Evolutionary conservation across 1,140 invertebrate genomes (phyloP).

Genomic region (Leptopilina clavipes): DNA sequence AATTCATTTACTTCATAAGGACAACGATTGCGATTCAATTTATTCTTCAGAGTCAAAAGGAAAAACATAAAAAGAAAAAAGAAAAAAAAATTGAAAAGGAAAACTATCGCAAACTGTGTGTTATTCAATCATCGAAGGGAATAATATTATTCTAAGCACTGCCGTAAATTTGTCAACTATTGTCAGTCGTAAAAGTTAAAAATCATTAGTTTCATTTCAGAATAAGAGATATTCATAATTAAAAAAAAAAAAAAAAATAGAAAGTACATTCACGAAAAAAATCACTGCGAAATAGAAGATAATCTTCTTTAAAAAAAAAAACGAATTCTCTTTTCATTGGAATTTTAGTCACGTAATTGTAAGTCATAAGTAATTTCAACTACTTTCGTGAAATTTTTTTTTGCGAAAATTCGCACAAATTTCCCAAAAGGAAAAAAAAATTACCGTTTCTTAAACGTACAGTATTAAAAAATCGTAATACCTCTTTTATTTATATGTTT

Average conservation of each 20-base stretch:
- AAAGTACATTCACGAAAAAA: slow-evolving; percentile 7
- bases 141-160: slow-evolving; percentile 61
- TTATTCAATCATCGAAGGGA: slow-evolving; percentile 12
- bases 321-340: not conserved
- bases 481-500: not conserved
- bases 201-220: slow-evolving; percentile 10
- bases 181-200: not conserved
- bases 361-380: slow-evolving; percentile 39
- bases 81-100: too few species aligned
- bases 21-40: slow-evolving; percentile 26
- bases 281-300: slow-evolving; percentile 1
- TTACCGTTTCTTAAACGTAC: slow-evolving; percentile 37
- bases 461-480: slow-evolving; percentile 32
- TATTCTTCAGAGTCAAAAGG: not conserved
- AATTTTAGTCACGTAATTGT: not conserved
- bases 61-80: too few species aligned
- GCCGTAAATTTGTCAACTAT: slow-evolving; percentile 64
- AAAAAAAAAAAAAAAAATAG: not conserved
- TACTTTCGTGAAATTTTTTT: slow-evolving; percentile 47
- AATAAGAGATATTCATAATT: not conserved
- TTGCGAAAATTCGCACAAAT: slow-evolving; percentile 10
- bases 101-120: not conserved
- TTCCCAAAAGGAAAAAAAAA: slow-evolving; percentile 28
- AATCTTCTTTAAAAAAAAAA: slow-evolving; percentile 3
- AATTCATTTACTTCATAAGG: slow-evolving; percentile 12